A percentile compares a stretch with the other conserved stretches of the same genome.
These are phyloP conservation scores for Zoanthus gigantus DNA, from an alignment of 92 coral and sea anemone species.

Conservation along the genomic window DNA sequence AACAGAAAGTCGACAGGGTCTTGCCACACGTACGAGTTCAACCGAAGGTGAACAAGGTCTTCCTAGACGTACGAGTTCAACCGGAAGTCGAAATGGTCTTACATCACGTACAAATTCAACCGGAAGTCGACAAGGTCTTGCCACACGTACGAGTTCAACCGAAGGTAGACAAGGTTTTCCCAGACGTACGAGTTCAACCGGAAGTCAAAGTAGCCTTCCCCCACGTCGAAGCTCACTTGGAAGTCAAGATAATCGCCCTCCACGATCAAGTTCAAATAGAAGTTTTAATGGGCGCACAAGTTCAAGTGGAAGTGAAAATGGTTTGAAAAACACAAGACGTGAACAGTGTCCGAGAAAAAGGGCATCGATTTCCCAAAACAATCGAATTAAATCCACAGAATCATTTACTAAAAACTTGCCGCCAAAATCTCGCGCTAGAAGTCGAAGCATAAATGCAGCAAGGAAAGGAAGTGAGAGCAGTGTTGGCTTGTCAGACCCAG, in stretches of 20 bases:
- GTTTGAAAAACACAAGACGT: not conserved
- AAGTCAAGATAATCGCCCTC: slow-evolving; percentile 2
- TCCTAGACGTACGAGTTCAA: slow-evolving; percentile 24
- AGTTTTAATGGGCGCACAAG: slow-evolving; percentile 8
- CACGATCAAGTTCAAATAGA: slow-evolving; percentile 15
- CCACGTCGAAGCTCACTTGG: slow-evolving; percentile 2
- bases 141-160: slow-evolving; percentile 22
- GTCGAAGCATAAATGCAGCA: slow-evolving; percentile 1
- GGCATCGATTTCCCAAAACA: slow-evolving; percentile 11
- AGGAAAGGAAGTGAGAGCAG: slow-evolving; percentile 12
- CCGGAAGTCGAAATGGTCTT: not conserved
- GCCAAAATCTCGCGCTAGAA: not conserved
- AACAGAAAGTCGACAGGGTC: not conserved
- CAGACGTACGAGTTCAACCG: not conserved
- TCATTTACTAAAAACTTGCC: not conserved
- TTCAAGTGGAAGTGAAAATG: slow-evolving; percentile 33
- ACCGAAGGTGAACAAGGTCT: not conserved
- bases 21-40: slow-evolving; percentile 1
- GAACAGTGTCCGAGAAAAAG: not conserved
- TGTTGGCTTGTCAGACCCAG: slow-evolving; percentile 9
- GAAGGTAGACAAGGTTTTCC: not conserved
- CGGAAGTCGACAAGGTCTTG: not conserved
- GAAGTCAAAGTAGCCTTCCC: not conserved
- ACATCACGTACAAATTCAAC: not conserved
- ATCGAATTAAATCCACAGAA: slow-evolving; percentile 1